Conservation (phyloP, 2,888 invertebrate species). For the Tipula confusa region DNA sequence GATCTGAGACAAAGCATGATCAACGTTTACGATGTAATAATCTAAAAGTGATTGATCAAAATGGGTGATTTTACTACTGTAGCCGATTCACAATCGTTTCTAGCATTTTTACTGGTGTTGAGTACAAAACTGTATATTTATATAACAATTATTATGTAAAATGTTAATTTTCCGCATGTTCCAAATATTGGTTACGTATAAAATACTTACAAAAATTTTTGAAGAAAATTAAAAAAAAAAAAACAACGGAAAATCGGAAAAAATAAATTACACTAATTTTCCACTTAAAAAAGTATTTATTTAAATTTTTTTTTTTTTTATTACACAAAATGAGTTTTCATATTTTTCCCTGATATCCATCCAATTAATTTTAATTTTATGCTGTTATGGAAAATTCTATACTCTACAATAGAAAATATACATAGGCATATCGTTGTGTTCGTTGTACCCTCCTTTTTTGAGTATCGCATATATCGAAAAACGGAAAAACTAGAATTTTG, state of each 20-base stretch:
- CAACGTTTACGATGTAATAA: too few relatives aligned
- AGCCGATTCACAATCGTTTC: too few relatives aligned
- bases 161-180: neutral
- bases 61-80: too few relatives aligned
- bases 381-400: neutral
- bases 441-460: neutral
- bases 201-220: too few relatives aligned
- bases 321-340: neutral
- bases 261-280: conserved; percentile 12
- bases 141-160: neutral
- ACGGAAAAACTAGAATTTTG: neutral
- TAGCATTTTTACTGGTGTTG: neutral
- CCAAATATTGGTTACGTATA: neutral
- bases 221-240: neutral
- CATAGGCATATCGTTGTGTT: neutral
- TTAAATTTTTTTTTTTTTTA: too few relatives aligned
- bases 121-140: too few relatives aligned
- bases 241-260: neutral
- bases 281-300: conserved; percentile 13
- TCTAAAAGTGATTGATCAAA: neutral
- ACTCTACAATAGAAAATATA: too few relatives aligned
- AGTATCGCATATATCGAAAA: conserved; percentile 7
- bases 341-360: neutral
- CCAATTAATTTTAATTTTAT: conserved; percentile 25
- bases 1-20: too few relatives aligned